Base-by-base conservation (phyloP, 2,797 vertebrate species). In the Semaprochilodus insignis region DNA sequence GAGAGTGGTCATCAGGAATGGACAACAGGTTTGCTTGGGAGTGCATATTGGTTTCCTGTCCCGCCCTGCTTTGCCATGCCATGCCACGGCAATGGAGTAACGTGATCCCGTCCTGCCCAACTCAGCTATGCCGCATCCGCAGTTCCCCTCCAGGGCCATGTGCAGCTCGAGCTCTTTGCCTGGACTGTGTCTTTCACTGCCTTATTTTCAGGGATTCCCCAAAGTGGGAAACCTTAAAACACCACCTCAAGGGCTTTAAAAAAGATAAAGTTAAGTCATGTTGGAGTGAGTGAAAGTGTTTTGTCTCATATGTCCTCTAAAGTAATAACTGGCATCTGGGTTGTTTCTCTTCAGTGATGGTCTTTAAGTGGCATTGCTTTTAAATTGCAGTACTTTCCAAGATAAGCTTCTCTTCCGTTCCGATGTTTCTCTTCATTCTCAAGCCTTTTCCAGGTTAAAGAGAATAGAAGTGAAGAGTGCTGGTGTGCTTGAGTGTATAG, bases 41-140 rank as follows among this genome's bases (percentile, higher is more conserved):
- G 88, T 87, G 81, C 78, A 57, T 90, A 88, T 92, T 88, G 84
- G 88, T 92, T 93, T 93, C 87, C 90, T 89, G 84, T 81, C 80
- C 86, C 82, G 57, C 91, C 91, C 88, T 16, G 63, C 31, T 17
- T 15, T 16, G 25, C 60, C 60, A 63, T 19, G 52, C 44, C 44
- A 48, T 90, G 67, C 89, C 88, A 88, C 81, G 76, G 87, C 86
- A 86, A 87, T 85, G 80, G 81, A 85, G 94, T 94, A 95, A 95
- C 89, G 82, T 84, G 93, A 95, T 95, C 92, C 87, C 82, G 92
- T 90, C 93, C 77, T 93, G 91, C 94, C 94, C 91, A 88, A 8
- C 34, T 82, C 88, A 93, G 91, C 92, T 91, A 95, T 94, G 93
- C 89, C 76, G 40, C 83, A 71, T 87, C 80, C 83, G 87, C 91